phyloP scores from a whole-genome alignment of 2,113 vertebrate species.

The Oncorhynchus mykiss region DNA sequence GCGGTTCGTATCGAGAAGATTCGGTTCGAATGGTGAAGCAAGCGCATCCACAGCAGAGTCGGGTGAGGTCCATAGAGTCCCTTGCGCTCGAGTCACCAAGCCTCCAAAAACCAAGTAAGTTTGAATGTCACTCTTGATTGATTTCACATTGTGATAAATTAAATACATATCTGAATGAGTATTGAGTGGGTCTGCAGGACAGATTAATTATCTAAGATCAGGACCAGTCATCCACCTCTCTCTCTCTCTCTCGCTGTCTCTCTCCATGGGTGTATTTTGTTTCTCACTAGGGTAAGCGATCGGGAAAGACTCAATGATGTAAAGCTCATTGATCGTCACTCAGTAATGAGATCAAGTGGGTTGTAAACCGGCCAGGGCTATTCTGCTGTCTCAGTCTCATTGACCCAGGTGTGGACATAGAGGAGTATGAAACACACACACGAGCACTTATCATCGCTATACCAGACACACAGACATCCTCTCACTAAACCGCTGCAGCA shows the following conservation, averaged over 20 bases:
- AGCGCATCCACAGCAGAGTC: slow-evolving; percentile 52
- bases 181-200: too few species aligned
- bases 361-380: neutral
- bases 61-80: slow-evolving; percentile 67
- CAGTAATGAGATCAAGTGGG: neutral
- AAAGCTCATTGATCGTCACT: neutral
- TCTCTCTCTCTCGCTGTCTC: too few species aligned
- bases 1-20: slow-evolving; percentile 54
- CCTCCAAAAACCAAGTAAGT: slow-evolving; percentile 62
- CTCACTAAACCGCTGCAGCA: neutral
- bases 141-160: too few species aligned
- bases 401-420: neutral
- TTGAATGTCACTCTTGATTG: neutral
- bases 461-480: neutral
- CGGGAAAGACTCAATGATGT: neutral
- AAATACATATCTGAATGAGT: too few species aligned
- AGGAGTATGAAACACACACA: neutral
- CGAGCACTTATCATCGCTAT: neutral
- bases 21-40: slow-evolving; percentile 43
- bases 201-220: neutral
- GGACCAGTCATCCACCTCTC: neutral
- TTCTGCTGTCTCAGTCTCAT: neutral
- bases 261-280: neutral
- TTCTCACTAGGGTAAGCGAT: neutral
- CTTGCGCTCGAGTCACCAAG: slow-evolving; percentile 69